These are phyloP conservation scores for Nycteola revayana DNA, from an alignment of 2,888 invertebrate species.

Conservation along the genomic window DNA sequence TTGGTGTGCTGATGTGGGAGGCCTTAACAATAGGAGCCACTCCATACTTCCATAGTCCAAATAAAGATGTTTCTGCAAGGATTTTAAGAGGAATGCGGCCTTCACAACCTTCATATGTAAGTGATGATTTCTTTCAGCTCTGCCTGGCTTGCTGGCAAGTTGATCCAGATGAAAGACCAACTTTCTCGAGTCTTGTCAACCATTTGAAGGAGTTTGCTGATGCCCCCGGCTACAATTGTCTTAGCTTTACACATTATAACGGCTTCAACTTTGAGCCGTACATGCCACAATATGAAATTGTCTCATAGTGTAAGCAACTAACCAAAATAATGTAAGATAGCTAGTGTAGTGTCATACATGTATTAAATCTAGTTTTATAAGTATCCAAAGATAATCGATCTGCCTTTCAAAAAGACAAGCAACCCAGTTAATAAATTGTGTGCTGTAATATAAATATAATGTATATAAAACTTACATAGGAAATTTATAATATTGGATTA, in stretches of 20 bases:
- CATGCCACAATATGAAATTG: conserved; percentile 68
- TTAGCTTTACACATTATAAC: conserved; percentile 74
- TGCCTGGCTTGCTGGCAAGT: conserved; percentile 93
- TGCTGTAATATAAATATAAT: too few relatives aligned
- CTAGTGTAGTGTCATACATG: too few relatives aligned
- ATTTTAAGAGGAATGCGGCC: conserved; percentile 87
- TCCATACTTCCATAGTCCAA: conserved; percentile 86
- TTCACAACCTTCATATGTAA: conserved; percentile 87
- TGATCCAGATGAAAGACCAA: conserved; percentile 90
- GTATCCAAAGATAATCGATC: conserved; percentile 37
- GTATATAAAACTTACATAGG: too few relatives aligned
- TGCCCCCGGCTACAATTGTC: conserved; percentile 53
- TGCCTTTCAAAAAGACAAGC: too few relatives aligned
- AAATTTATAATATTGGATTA: too few relatives aligned
- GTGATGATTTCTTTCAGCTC: conserved; percentile 90
- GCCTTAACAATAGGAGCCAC: conserved; percentile 90
- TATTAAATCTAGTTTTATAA: conserved; percentile 2
- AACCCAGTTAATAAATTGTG: background rate
- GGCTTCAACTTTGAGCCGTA: conserved; percentile 72
- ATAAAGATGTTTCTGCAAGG: conserved; percentile 85
- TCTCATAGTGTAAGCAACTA: conserved; percentile 50
- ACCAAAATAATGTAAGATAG: conserved; percentile 23
- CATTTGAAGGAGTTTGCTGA: conserved; percentile 62
- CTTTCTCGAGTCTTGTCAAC: conserved; percentile 83
- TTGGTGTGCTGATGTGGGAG: conserved; percentile 92